Evolutionary conservation across 2,113 vertebrate genomes (phyloP).

Genomic region (Chamaea fasciata): DNA sequence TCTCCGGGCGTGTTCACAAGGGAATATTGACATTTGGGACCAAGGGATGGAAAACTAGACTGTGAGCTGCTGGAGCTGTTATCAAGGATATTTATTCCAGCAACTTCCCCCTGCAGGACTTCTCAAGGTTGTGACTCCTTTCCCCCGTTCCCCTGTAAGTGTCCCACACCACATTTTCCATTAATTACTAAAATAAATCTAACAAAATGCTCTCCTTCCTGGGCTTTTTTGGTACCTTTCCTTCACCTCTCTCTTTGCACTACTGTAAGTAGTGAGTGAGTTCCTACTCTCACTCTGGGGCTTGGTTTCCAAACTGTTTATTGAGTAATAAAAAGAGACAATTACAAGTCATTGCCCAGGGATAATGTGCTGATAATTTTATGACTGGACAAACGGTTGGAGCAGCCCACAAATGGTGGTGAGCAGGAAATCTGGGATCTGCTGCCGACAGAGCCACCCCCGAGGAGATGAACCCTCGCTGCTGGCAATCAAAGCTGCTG

Average conservation of each 20-base stretch:
- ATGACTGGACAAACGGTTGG: conserved; percentile 53
- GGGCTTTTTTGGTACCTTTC: neutral
- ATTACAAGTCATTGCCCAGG: conserved; percentile 62
- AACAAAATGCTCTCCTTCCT: neutral
- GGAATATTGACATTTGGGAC: neutral
- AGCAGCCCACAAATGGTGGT: conserved; percentile 52
- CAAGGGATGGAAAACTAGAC: neutral
- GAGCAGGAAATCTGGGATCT: conserved; percentile 23
- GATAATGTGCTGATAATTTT: conserved; percentile 70
- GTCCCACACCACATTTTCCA: neutral
- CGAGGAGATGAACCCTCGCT: conserved; percentile 23
- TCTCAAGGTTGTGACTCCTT: neutral
- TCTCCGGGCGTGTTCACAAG: neutral
- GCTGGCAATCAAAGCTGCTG: neutral
- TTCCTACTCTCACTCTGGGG: conserved; percentile 51
- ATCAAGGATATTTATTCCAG: neutral
- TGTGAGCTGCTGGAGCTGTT: neutral
- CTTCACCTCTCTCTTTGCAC: neutral
- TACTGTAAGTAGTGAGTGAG: conserved; percentile 31
- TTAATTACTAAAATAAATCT: neutral
- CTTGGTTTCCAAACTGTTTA: conserved; percentile 67
- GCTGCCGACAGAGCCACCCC: conserved; percentile 1
- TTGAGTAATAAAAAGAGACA: conserved; percentile 71
- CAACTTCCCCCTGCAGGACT: neutral
- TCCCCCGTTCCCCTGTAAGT: neutral